Evolutionary conservation across 2,113 vertebrate species (phyloP), one percentile per base, ranked within the genome.

Genomic region (Scophthalmus maximus): DNA sequence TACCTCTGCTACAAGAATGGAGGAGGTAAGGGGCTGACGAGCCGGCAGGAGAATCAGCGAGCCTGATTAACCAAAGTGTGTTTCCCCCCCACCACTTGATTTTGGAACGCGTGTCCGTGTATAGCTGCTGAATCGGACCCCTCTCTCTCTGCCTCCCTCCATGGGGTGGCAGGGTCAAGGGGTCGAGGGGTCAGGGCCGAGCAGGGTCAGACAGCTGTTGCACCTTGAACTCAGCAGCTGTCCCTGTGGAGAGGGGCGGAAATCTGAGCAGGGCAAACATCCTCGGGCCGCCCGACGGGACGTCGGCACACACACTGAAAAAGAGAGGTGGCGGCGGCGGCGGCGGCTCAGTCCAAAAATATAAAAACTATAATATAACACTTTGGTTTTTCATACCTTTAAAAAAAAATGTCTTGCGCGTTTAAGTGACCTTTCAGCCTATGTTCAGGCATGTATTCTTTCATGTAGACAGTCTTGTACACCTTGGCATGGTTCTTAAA

Each of bases 1-100:
- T 98, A 98, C 83, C 95, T 98, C 46, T 98, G 97, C 92, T 98
- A 97, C 92, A 98, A 96, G 90, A 98, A 98, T 0, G 97, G 97
- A 5, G 97, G 97, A 93, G 96, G 96, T 97, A 82, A 94, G 96
- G 74, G 15, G n/a, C 10, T 7, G 17, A 38, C 2, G 4, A 30
- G n/a, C n/a, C n/a, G n/a, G n/a, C n/a, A n/a, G 44, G 44, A 22
- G n/a, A 40, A 11, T 17, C 8, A 22, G 22, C n/a, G 3, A 22
- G 11, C 8, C 11, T 22, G 8, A 22, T 25, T 5, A 8, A 18
- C 30, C 10, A 30, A 32, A 47, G 9, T 0, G n/a, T 51, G 5
- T 23, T 23, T 29, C 4, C 4, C 57, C 27, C 17, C 6, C 10
- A 34, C 30, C 4, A 14, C 44, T 49, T 11, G 40, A 12, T 50